A percentile compares a stretch with the other conserved stretches of the same genome.
Evolutionary conservation across 2,888 invertebrate species (phyloP).

Genomic region (Nymphalis c-album): DNA sequence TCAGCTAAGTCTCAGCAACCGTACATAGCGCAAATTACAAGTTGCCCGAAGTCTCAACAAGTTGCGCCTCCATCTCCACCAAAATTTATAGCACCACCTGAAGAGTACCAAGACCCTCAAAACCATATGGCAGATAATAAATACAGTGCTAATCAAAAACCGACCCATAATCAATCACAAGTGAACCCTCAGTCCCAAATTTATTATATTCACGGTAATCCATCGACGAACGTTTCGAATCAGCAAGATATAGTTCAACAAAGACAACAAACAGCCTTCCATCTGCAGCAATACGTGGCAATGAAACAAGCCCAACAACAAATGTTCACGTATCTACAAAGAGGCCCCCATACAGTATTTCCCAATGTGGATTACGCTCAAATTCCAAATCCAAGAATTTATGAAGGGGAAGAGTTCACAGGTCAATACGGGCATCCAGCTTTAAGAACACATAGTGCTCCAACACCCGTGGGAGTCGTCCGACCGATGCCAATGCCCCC

Average conservation of each 20-base stretch:
- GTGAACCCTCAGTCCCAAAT: slow-evolving; percentile 63
- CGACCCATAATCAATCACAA: slow-evolving; percentile 48
- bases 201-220: slow-evolving; percentile 73
- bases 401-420: slow-evolving; percentile 66
- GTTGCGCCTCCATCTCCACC: slow-evolving; percentile 73
- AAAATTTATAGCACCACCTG: slow-evolving; percentile 74
- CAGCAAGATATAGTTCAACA: slow-evolving; percentile 68
- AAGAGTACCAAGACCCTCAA: slow-evolving; percentile 76
- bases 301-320: slow-evolving; percentile 80
- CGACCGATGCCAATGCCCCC: slow-evolving; percentile 63
- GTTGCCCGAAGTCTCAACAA: slow-evolving; percentile 75
- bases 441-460: slow-evolving; percentile 70
- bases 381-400: slow-evolving; percentile 56
- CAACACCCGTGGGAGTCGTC: slow-evolving; percentile 63
- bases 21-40: slow-evolving; percentile 75
- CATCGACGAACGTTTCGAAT: slow-evolving; percentile 52
- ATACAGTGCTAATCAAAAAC: slow-evolving; percentile 50
- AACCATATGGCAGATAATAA: slow-evolving; percentile 63
- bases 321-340: slow-evolving; percentile 72
- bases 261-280: slow-evolving; percentile 75
- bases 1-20: slow-evolving; percentile 69
- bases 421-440: slow-evolving; percentile 65
- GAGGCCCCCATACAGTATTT: slow-evolving; percentile 72
- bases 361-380: slow-evolving; percentile 66
- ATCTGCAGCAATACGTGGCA: slow-evolving; percentile 77